These are phyloP conservation scores for Rhabdophis nuchalis DNA, from an alignment of 2,797 vertebrate species.

Conservation along the genomic window DNA sequence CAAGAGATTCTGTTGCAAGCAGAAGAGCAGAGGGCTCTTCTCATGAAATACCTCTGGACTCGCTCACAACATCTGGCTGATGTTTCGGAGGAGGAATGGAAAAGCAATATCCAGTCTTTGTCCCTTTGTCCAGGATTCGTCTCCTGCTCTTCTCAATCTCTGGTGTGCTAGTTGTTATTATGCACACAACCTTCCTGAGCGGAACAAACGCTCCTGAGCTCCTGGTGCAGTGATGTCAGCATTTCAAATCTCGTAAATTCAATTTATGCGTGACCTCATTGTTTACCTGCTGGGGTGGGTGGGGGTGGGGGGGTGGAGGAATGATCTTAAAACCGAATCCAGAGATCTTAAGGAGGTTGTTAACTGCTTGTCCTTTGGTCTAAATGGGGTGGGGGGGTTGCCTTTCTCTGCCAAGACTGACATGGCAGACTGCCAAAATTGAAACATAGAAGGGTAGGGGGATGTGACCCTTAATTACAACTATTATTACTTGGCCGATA, in stretches of 20 bases:
- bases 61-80: not conserved
- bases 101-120: no score
- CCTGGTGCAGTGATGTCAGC: not conserved
- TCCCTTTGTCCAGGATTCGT: no score
- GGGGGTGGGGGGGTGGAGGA: no score
- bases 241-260: not conserved
- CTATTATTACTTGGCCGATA: slow-evolving; percentile 21
- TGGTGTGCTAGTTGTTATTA: not conserved
- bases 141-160: not conserved
- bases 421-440: slow-evolving; percentile 24
- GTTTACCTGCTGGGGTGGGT: not conserved
- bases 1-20: no score
- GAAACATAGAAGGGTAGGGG: not conserved
- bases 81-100: not conserved
- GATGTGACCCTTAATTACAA: not conserved
- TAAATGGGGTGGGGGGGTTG: not conserved
- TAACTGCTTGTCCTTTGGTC: slow-evolving; percentile 33
- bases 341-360: not conserved
- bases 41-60: no score
- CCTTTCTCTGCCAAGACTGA: slow-evolving; percentile 15
- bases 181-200: not conserved
- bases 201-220: no score
- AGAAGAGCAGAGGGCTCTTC: no score
- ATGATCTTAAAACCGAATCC: slow-evolving; percentile 2
- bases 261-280: not conserved